These are phyloP conservation scores for Bombus superbus DNA, from an alignment of 1,140 invertebrate genomes.

Conservation along the genomic window DNA sequence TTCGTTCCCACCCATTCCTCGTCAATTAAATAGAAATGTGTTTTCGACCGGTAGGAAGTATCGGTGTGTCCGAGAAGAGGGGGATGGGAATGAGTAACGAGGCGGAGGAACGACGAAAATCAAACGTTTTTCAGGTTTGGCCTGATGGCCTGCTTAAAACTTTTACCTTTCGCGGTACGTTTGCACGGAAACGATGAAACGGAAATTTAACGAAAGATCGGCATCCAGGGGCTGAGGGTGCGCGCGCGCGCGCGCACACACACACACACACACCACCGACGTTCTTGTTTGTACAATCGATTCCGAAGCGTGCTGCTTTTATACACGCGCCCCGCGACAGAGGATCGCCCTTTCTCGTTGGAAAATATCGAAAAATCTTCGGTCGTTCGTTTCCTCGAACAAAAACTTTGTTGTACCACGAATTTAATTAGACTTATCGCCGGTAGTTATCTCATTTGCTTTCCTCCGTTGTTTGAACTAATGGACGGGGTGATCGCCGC, in stretches of 20 bases:
- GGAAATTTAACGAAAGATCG: slow-evolving; percentile 68
- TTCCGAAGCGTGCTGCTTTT: slow-evolving; percentile 69
- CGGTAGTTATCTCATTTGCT: not conserved
- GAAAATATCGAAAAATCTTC: slow-evolving; percentile 59
- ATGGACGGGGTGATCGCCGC: not conserved
- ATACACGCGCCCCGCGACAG: slow-evolving; percentile 47
- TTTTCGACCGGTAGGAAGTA: slow-evolving; percentile 15
- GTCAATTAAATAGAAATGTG: slow-evolving; percentile 19
- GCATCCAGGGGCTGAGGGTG: slow-evolving; percentile 39
- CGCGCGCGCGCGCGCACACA: not conserved
- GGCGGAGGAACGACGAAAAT: not conserved
- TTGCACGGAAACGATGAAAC: slow-evolving; percentile 65
- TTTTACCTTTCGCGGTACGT: slow-evolving; percentile 59
- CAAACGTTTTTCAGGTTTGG: slow-evolving; percentile 42
- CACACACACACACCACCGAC: not conserved
- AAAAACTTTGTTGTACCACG: slow-evolving; percentile 3
- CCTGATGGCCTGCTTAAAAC: slow-evolving; percentile 64
- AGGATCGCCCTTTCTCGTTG: slow-evolving; percentile 34
- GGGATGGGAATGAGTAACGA: too few species aligned
- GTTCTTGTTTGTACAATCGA: slow-evolving; percentile 74
- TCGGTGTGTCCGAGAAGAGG: not conserved
- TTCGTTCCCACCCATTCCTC: slow-evolving; percentile 2
- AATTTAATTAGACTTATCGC: slow-evolving; percentile 14
- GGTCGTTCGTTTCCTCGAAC: not conserved
- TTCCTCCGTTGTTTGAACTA: not conserved